Evolutionary conservation across 2,797 vertebrate species (phyloP).

Genomic region (Lacerta agilis): DNA sequence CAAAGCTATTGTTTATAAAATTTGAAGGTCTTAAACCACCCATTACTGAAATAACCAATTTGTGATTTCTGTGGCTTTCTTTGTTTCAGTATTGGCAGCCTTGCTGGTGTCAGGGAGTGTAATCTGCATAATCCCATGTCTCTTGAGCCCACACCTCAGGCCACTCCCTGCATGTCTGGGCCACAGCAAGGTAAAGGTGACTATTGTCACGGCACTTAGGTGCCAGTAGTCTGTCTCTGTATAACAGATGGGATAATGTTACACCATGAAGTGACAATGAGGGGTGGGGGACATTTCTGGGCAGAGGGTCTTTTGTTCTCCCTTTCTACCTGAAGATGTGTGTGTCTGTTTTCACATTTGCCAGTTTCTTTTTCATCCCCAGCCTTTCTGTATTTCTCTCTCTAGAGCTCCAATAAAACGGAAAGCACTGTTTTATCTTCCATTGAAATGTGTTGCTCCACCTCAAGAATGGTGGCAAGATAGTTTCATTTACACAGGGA

Average conservation of each 20-base stretch:
- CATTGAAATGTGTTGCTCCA: constrained; percentile 34
- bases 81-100: background rate
- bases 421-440: background rate
- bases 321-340: constrained; percentile 38
- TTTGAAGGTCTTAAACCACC: background rate
- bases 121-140: constrained; percentile 61
- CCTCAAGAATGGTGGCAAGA: background rate
- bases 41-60: background rate
- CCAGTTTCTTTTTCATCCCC: constrained; percentile 18
- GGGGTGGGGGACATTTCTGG: constrained; percentile 55
- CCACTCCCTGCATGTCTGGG: constrained; percentile 65
- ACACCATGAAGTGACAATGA: constrained; percentile 64
- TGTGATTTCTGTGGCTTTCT: background rate
- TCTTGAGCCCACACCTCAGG: constrained; percentile 67
- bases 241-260: constrained; percentile 68
- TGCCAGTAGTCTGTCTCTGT: constrained; percentile 72
- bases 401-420: background rate
- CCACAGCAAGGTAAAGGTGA: constrained; percentile 63
- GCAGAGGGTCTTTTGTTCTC: constrained; percentile 66
- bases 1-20: background rate
- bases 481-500: constrained; percentile 21
- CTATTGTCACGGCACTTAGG: constrained; percentile 70
- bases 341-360: constrained; percentile 36
- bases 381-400: background rate
- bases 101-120: constrained; percentile 31